Base-by-base conservation (phyloP, 2,888 invertebrate genomes). In the Drosophila nr. medialis region DNA sequence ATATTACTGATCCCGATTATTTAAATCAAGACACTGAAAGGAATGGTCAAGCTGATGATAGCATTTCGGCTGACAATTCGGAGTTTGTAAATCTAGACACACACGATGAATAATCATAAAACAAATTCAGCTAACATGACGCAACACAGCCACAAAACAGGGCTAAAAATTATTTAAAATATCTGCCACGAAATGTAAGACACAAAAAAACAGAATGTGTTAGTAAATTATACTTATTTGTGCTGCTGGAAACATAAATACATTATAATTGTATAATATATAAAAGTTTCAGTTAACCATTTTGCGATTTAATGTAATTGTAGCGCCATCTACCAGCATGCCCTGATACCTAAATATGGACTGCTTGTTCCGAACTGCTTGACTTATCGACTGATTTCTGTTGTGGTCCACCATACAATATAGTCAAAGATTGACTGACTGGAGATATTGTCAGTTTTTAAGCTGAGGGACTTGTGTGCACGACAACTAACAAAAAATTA, bases 91-190 rank as follows among this genome's bases (percentile, higher is more conserved):
- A 62, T 30, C 40, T 77, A 13, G 30, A 77, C 24, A 18, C 36
- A 29, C 50, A 63, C 5, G 75, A 77, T 21, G 61, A 72, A 40
- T 79, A 67, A 38, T 4, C 42, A 34, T 10, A 30, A 1, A 18
- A 5, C 15, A 27, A 6, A 7, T 21, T n/a, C 6, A 13, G 29
- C 21, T 34, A 7, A 36, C 2, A 62, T 24, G 0, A 34, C n/a
- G 21, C 21, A 30, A 34, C 10, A 24, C 29, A 24, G 8, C 18
- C 27, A 24, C n/a, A 38, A 55, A 15, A 38, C 15, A 32, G n/a
- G 13, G 11, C 0, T 2, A 13, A 11, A 24, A 11, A 36, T 27
- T 49, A 49, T 34, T 49, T 36, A n/a, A 36, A 40, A 38, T n/a
- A 40, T 40, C 21, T 54, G 48, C 54, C 72, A 13, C 18, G 13